These are phyloP conservation scores for Pardosa pseudoannulata DNA, from an alignment of 2,888 invertebrate species.

Conservation along the genomic window DNA sequence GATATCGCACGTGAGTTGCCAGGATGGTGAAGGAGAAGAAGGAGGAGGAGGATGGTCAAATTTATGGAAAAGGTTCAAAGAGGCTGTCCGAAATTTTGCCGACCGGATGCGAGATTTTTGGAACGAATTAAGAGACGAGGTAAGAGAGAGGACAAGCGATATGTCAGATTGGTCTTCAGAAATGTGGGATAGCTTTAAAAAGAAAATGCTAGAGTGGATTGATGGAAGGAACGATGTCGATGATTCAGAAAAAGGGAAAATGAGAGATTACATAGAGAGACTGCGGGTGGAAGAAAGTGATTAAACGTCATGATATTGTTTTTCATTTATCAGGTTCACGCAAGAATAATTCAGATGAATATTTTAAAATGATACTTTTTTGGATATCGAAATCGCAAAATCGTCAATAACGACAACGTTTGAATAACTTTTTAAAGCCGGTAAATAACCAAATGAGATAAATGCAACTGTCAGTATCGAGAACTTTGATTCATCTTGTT, in stretches of 20 bases:
- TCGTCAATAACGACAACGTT: no score
- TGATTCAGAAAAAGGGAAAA: constrained; percentile 28
- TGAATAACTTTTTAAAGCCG: no score
- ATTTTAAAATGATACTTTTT: no score
- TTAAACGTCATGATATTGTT: no score
- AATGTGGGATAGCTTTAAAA: constrained; percentile 31
- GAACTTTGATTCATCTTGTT: no score
- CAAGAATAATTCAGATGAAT: no score
- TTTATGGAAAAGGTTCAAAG: not conserved
- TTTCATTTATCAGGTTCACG: no score
- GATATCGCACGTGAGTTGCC: not conserved
- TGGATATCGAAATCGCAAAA: no score
- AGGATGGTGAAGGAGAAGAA: not conserved
- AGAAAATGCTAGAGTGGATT: constrained; percentile 39
- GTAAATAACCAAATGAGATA: no score
- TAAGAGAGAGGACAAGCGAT: constrained; percentile 20
- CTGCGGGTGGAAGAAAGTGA: not conserved
- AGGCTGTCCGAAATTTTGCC: not conserved
- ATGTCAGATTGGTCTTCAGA: constrained; percentile 29
- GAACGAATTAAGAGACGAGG: constrained; percentile 18
- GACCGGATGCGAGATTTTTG: not conserved
- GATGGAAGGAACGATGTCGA: not conserved
- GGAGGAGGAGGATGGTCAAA: not conserved
- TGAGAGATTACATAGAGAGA: constrained; percentile 39
- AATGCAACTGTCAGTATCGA: no score